Percentiles rank a stretch among this genome's conserved stretches.
Conservation (phyloP, 2,113 vertebrate species). For the Oncorhynchus kisutch region DNA sequence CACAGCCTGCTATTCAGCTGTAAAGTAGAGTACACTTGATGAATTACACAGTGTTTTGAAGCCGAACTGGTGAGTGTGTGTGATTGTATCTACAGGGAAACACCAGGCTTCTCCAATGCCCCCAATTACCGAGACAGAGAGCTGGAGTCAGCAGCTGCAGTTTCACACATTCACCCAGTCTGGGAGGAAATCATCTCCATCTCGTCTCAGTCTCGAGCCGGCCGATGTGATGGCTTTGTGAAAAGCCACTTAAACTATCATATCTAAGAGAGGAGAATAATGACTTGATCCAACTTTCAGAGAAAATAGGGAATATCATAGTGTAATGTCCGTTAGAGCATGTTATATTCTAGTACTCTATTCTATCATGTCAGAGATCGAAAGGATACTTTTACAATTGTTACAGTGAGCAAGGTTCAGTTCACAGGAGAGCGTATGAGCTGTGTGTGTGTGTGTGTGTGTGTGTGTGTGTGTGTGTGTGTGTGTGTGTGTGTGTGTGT, state of each 20-base stretch:
- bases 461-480: neutral
- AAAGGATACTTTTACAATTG: constrained; percentile 30
- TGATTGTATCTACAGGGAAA: constrained; percentile 58
- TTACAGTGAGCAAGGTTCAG: constrained; percentile 32
- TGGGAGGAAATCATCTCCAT: constrained; percentile 55
- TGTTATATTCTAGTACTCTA: constrained; percentile 33
- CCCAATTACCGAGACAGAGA: constrained; percentile 57
- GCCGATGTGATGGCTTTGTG: constrained; percentile 20
- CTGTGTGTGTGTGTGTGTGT: constrained; percentile 19
- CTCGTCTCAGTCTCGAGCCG: constrained; percentile 32
- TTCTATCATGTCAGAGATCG: constrained; percentile 44
- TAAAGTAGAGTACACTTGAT: constrained; percentile 19
- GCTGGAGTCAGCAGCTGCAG: constrained; percentile 48
- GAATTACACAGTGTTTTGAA: constrained; percentile 49
- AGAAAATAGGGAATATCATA: neutral
- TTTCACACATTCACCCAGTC: constrained; percentile 56
- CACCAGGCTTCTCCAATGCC: constrained; percentile 55
- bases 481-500: neutral
- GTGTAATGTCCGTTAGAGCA: constrained; percentile 16
- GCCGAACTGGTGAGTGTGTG: constrained; percentile 29
- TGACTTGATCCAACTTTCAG: constrained; percentile 40
- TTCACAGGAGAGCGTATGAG: constrained; percentile 1
- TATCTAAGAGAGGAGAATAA: constrained; percentile 41
- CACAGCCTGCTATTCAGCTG: constrained; percentile 4
- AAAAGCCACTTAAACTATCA: constrained; percentile 61